phyloP scores from a whole-genome alignment of 2,113 vertebrate species.

The Pseudorectes ferrugineus region DNA sequence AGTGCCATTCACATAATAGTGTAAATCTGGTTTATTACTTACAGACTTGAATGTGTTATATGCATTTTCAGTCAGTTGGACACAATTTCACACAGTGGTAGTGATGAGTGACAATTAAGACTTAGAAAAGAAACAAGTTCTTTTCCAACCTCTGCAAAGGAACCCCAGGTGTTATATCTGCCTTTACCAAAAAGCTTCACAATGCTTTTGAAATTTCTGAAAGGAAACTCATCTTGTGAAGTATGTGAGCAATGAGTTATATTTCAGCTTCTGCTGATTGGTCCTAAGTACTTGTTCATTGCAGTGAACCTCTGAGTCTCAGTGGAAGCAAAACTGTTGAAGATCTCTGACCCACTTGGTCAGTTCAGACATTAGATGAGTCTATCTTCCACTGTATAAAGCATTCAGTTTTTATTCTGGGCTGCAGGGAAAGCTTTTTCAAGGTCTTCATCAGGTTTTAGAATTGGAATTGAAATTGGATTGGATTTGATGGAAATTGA shows the following conservation, averaged over 20 bases:
- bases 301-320: neutral
- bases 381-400: neutral
- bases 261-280: neutral
- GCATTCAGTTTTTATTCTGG: neutral
- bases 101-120: neutral
- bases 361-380: neutral
- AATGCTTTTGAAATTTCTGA: constrained; percentile 10
- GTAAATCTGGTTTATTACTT: neutral
- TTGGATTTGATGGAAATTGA: neutral
- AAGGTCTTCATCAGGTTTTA: neutral
- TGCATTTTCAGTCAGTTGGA: neutral
- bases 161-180: neutral
- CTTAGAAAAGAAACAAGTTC: neutral
- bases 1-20: neutral
- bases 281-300: neutral
- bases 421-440: neutral
- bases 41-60: neutral
- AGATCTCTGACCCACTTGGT: neutral
- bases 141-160: neutral
- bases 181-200: neutral
- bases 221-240: neutral
- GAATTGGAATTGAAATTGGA: neutral
- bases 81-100: neutral
- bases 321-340: neutral
- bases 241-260: neutral